Evolutionary conservation across 2,113 vertebrate species (phyloP).

Genomic region (Zeus faber): DNA sequence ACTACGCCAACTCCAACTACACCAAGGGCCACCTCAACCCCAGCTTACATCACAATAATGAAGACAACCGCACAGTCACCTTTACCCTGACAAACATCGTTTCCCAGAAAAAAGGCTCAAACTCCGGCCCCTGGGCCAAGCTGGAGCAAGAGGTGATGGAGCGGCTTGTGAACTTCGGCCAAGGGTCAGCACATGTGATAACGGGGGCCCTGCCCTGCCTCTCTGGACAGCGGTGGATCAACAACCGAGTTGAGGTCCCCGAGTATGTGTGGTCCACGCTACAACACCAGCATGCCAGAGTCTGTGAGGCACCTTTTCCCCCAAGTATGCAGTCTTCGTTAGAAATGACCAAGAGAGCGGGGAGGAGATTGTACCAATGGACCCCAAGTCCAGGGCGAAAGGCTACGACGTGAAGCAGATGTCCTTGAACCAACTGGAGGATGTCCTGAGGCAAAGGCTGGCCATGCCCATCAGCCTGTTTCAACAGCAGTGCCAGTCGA

Average conservation of each 20-base stretch:
- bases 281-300: conserved; percentile 17
- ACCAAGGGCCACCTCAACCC: conserved; percentile 77
- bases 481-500: conserved; percentile 41
- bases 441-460: conserved; percentile 48
- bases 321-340: conserved; percentile 59
- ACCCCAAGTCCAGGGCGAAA: conserved; percentile 8
- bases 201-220: conserved; percentile 55
- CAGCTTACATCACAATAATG: conserved; percentile 58
- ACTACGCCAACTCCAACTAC: conserved; percentile 56
- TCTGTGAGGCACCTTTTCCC: conserved; percentile 28
- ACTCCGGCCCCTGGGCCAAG: conserved; percentile 64
- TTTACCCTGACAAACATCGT: conserved; percentile 82
- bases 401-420: conserved; percentile 63
- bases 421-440: conserved; percentile 48
- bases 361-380: conserved; percentile 55
- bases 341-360: conserved; percentile 54
- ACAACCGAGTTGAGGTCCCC: conserved; percentile 55
- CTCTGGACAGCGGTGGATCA: conserved; percentile 31
- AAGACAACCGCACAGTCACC: conserved; percentile 56
- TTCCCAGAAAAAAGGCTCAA: conserved; percentile 72
- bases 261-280: conserved; percentile 72
- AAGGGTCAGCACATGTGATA: conserved; percentile 51
- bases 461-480: conserved; percentile 45
- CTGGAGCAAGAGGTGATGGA: conserved; percentile 48
- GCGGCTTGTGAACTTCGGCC: conserved; percentile 35